phyloP scores from a whole-genome alignment of 2,888 invertebrate species.

The Tineola bisselliella region DNA sequence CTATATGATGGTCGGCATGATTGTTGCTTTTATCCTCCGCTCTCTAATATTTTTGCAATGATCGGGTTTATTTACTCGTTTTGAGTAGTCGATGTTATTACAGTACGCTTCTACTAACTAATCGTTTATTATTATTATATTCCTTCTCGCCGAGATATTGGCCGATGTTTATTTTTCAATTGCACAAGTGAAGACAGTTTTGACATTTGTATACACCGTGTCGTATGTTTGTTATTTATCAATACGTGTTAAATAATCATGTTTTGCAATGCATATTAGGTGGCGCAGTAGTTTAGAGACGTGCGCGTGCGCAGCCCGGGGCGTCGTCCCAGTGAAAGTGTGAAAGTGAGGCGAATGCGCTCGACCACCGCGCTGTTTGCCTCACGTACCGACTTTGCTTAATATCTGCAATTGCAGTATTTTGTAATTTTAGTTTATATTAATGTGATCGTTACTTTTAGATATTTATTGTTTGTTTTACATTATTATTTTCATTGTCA shows the following conservation, averaged over 20 bases:
- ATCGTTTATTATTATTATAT: neutral
- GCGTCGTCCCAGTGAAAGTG: constrained; percentile 66
- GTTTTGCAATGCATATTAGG: constrained; percentile 40
- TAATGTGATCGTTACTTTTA: too few species aligned
- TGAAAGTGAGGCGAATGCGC: constrained; percentile 65
- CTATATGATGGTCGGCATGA: constrained; percentile 5
- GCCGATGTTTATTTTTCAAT: neutral
- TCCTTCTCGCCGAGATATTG: too few species aligned
- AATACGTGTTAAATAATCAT: constrained; percentile 44
- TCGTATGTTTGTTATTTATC: neutral
- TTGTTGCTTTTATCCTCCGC: constrained; percentile 11
- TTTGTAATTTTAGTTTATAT: too few species aligned
- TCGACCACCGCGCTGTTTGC: constrained; percentile 20
- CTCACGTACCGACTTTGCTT: neutral
- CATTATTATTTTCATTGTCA: too few species aligned
- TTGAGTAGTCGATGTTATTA: neutral
- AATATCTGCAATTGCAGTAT: neutral
- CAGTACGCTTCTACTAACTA: neutral
- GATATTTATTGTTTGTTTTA: too few species aligned
- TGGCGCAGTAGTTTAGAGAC: constrained; percentile 30
- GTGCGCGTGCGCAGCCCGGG: constrained; percentile 25
- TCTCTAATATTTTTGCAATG: neutral
- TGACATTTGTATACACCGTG: neutral
- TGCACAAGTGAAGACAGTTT: neutral
- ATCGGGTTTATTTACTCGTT: neutral